These are phyloP conservation scores for Catostomus latipinnis DNA, from an alignment of 2,797 vertebrate species.

Conservation along the genomic window DNA sequence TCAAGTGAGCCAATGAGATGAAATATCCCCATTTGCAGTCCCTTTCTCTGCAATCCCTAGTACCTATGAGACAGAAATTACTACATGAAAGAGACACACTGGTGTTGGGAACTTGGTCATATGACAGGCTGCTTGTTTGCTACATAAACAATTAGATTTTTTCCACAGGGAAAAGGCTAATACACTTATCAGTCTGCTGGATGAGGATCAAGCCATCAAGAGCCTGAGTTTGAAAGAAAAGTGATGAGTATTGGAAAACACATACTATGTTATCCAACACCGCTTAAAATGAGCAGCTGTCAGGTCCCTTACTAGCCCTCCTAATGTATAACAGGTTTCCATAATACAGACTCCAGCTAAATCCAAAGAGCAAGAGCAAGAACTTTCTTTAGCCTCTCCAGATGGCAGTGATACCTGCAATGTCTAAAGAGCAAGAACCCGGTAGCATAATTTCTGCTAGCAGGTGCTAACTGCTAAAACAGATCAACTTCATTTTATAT, in stretches of 20 bases:
- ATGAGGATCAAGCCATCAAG: conserved; percentile 38
- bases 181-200: conserved; percentile 12
- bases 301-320: conserved; percentile 3
- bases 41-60: background rate
- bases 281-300: conserved; percentile 44
- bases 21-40: background rate
- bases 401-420: background rate
- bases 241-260: conserved; percentile 49
- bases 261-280: conserved; percentile 56
- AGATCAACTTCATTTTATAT: conserved; percentile 30
- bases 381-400: conserved; percentile 2
- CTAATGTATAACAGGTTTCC: conserved; percentile 14
- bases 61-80: background rate
- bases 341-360: conserved; percentile 8
- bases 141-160: conserved; percentile 23
- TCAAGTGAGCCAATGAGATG: conserved; percentile 11
- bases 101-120: background rate
- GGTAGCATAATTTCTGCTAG: conserved; percentile 9
- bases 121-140: conserved; percentile 22
- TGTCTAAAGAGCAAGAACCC: conserved; percentile 1
- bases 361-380: background rate
- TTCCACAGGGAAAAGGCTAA: conserved; percentile 16
- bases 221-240: conserved; percentile 34
- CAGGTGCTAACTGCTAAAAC: conserved; percentile 43
- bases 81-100: conserved; percentile 3